Percentiles rank a stretch among this genome's conserved stretches.
These are phyloP conservation scores for Oithona nana DNA, from an alignment of 2,888 invertebrate species.

Conservation along the genomic window DNA sequence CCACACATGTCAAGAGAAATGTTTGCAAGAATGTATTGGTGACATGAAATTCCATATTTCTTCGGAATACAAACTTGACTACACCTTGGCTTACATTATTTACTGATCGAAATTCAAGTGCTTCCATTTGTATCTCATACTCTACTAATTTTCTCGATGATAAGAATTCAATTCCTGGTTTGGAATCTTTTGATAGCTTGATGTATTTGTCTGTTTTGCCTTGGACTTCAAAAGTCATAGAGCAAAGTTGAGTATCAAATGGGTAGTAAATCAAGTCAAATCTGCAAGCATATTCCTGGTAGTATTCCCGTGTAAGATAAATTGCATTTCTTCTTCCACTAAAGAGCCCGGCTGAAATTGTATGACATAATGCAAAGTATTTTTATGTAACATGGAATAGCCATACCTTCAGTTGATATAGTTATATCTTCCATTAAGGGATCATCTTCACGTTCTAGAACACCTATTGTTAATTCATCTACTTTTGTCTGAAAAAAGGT, in stretches of 20 bases:
- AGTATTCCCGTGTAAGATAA: not conserved
- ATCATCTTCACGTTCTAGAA: conserved; percentile 5
- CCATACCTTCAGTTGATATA: not conserved
- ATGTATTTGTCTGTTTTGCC: conserved; percentile 13
- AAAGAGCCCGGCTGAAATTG: conserved; percentile 2
- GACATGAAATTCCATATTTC: conserved; percentile 13
- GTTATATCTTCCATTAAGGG: conserved; percentile 6
- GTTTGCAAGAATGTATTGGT: conserved; percentile 13
- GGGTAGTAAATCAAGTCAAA: conserved; percentile 12
- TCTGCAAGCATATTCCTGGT: conserved; percentile 5
- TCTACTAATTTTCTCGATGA: not conserved
- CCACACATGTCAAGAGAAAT: conserved; percentile 1
- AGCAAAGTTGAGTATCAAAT: conserved; percentile 14
- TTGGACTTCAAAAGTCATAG: conserved; percentile 9
- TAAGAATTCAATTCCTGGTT: not conserved
- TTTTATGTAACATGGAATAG: too few relatives aligned
- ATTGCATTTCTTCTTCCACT: not conserved
- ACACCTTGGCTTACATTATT: not conserved
- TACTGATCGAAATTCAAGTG: not conserved
- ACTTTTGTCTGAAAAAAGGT: conserved; percentile 10
- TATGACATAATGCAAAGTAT: too few relatives aligned
- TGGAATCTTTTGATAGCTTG: not conserved
- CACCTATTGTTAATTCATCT: conserved; percentile 7
- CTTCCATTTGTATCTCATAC: conserved; percentile 11
- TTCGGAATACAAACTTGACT: conserved; percentile 7